Base-by-base conservation (phyloP, 2,113 vertebrate species). In the Scomber colias region DNA sequence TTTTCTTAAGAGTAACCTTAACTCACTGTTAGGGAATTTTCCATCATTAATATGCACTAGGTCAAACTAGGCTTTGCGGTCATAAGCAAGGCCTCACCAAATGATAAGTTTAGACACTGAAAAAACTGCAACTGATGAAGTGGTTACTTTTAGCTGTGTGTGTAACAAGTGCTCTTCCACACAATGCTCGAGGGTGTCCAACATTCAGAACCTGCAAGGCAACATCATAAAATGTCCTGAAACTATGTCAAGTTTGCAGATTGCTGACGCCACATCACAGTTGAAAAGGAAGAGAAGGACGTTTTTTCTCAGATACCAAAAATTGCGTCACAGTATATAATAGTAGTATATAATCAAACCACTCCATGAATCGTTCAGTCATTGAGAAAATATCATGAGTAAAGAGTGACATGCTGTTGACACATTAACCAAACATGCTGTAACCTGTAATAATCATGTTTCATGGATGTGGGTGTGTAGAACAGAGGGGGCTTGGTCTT, bases 391-490 rank as follows among this genome's bases (percentile, higher is more conserved):
- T 9, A 1, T 27, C 24, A 27, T 21, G 3, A 35, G 17, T 46
- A 71, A 62, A 63, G 21, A 27, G 45, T 68, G 49, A 30, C 0
- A 0, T 17, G 27, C 17, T 14, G 16, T 35, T 51, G 13, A 65
- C 77, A 59, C 77, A 24, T 27, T n/a, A 4, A 27, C 24, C 64
- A 24, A 2, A 13, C 16, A 73, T 10, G 11, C 19, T 14, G 1
- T 10, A 19, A 55, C 30, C n/a, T 19, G 45, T 51, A 5, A 57
- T 27, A 69, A 60, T 21, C 46, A 40, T 31, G 0, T 49, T 27
- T 24, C 2, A 10, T 15, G 46, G 30, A 2, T 46, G 75, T 77
- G 68, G 53, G 86, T 45, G 78, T 84, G 71, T 54, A 61, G 11
- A 73, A 19, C 6, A 65, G 30, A 30, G 40, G 49, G 30, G 70